Conservation (phyloP, 1,140 invertebrate genomes). For the Caenorhabditis remanei region DNA sequence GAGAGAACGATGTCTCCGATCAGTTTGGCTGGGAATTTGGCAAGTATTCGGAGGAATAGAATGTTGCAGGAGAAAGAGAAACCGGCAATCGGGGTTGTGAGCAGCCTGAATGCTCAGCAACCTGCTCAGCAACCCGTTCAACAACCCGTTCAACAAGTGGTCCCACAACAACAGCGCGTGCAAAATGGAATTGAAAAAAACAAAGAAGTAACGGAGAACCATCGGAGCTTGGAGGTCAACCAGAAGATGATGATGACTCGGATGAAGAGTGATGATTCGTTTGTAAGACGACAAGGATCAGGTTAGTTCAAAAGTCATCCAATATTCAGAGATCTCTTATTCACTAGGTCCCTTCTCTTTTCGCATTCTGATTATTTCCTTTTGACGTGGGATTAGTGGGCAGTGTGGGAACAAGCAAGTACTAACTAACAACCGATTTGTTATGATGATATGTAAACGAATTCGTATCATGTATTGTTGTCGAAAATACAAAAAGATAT, state of each 20-base stretch:
- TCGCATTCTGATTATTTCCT: not conserved
- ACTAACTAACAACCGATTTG: not conserved
- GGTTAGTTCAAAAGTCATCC: not conserved
- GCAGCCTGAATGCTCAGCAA: constrained; percentile 29
- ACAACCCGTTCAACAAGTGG: no score
- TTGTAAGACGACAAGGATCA: constrained; percentile 44
- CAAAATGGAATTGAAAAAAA: constrained; percentile 30
- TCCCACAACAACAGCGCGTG: not conserved
- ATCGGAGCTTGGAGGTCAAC: not conserved
- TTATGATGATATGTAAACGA: not conserved
- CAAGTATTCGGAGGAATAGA: constrained; percentile 34
- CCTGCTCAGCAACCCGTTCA: no score
- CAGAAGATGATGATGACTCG: constrained; percentile 21
- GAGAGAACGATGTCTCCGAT: constrained; percentile 31
- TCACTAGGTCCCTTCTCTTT: not conserved
- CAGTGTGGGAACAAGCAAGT: constrained; percentile 18
- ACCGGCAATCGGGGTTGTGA: not conserved
- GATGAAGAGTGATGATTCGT: constrained; percentile 50
- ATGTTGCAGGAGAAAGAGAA: not conserved
- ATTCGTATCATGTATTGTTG: no score
- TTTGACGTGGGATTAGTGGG: not conserved
- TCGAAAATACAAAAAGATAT: not conserved
- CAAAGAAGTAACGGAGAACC: not conserved
- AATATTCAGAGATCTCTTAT: not conserved
- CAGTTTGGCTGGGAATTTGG: constrained; percentile 37